These are phyloP conservation scores for Panagrolaimus sp. DNA, from an alignment of 1,140 invertebrate genomes.

Conservation along the genomic window DNA sequence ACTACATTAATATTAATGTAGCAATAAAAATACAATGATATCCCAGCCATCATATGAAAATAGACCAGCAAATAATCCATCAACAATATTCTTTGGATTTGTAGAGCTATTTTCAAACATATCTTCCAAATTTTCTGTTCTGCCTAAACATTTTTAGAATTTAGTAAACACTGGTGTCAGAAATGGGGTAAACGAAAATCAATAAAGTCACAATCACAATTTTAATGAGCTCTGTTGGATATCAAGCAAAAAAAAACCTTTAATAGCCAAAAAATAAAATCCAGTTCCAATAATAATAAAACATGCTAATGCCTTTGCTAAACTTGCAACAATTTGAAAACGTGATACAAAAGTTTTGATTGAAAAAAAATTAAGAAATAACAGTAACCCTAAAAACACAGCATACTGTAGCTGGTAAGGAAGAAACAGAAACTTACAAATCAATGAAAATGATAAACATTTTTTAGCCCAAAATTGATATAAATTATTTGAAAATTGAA, in stretches of 20 bases:
- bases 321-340: slow-evolving; percentile 55
- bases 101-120: slow-evolving; percentile 28
- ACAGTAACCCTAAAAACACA: slow-evolving; percentile 42
- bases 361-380: slow-evolving; percentile 57
- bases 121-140: slow-evolving; percentile 41
- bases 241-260: slow-evolving; percentile 41
- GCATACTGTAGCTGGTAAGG: not conserved
- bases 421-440: no score
- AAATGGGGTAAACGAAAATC: no score
- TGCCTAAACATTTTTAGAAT: slow-evolving; percentile 25
- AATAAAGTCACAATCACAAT: no score
- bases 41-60: slow-evolving; percentile 50
- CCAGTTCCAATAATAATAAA: slow-evolving; percentile 52
- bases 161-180: not conserved
- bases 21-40: not conserved
- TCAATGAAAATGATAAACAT: slow-evolving; percentile 23
- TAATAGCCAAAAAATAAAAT: slow-evolving; percentile 50
- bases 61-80: slow-evolving; percentile 40
- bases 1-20: no score
- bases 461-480: slow-evolving; percentile 14
- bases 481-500: slow-evolving; percentile 21
- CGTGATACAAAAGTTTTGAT: slow-evolving; percentile 53
- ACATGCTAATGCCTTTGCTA: slow-evolving; percentile 53
- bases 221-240: no score
- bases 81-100: slow-evolving; percentile 15